phyloP scores from a whole-genome alignment of 2,113 vertebrate species.

The Irena cyanogastra region DNA sequence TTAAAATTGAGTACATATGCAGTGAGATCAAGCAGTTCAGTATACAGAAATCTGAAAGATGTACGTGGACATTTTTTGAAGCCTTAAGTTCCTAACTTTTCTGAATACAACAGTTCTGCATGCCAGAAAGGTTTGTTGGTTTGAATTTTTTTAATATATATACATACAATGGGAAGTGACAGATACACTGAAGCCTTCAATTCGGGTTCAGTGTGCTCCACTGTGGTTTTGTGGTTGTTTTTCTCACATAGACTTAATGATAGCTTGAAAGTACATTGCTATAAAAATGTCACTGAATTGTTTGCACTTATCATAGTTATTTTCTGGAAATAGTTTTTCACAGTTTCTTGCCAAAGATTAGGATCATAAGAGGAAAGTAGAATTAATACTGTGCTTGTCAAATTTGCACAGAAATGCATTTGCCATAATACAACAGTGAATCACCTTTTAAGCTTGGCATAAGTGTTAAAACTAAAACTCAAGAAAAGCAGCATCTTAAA shows the following conservation, averaged over 20 bases:
- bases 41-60: not conserved
- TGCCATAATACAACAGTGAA: not conserved
- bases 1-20: not conserved
- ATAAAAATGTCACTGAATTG: constrained; percentile 12
- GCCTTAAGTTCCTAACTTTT: not conserved
- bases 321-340: constrained; percentile 5
- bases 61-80: not conserved
- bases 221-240: not conserved
- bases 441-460: not conserved
- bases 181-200: not conserved
- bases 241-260: not conserved
- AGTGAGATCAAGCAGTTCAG: not conserved
- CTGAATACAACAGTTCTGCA: not conserved
- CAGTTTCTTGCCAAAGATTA: not conserved
- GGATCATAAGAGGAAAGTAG: not conserved
- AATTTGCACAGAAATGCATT: not conserved
- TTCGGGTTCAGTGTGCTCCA: not conserved
- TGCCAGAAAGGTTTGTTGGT: not conserved
- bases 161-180: not conserved
- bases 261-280: not conserved
- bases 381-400: constrained; percentile 9
- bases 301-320: constrained; percentile 2
- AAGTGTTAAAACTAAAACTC: not conserved
- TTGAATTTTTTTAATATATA: not conserved
- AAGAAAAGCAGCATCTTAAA: not conserved